Percentiles rank a stretch among this genome's conserved stretches.
These are phyloP conservation scores for Arizona elegans DNA, from an alignment of 2,113 vertebrate genomes.

Conservation along the genomic window DNA sequence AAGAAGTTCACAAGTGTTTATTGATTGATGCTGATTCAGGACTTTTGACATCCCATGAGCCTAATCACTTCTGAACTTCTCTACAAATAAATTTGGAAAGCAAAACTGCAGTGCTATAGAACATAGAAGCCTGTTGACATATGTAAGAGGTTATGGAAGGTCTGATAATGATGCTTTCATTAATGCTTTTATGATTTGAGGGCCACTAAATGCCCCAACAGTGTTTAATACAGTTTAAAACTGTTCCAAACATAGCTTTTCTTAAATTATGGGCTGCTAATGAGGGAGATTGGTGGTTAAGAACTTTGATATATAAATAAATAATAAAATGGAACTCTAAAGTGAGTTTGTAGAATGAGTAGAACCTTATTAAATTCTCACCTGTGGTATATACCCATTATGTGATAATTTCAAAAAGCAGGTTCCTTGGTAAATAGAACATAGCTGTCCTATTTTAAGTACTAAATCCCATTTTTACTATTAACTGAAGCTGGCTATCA, in stretches of 20 bases:
- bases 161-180: not conserved
- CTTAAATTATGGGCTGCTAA: not conserved
- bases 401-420: not conserved
- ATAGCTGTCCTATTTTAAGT: not conserved
- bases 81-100: not conserved
- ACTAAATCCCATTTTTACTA: not conserved
- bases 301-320: not conserved
- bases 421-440: not conserved
- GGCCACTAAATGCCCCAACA: not conserved
- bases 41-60: not conserved
- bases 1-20: too few relatives aligned
- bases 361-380: not conserved
- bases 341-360: not conserved
- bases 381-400: not conserved
- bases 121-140: not conserved
- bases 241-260: not conserved
- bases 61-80: not conserved
- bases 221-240: not conserved
- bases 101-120: not conserved
- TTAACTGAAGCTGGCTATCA: not conserved
- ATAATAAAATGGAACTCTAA: not conserved
- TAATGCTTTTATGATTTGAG: not conserved
- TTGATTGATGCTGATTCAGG: not conserved
- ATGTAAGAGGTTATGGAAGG: not conserved
- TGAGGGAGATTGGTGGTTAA: not conserved